phyloP scores from a whole-genome alignment of 2,888 invertebrate species.

The Cephus rjabovi region DNA sequence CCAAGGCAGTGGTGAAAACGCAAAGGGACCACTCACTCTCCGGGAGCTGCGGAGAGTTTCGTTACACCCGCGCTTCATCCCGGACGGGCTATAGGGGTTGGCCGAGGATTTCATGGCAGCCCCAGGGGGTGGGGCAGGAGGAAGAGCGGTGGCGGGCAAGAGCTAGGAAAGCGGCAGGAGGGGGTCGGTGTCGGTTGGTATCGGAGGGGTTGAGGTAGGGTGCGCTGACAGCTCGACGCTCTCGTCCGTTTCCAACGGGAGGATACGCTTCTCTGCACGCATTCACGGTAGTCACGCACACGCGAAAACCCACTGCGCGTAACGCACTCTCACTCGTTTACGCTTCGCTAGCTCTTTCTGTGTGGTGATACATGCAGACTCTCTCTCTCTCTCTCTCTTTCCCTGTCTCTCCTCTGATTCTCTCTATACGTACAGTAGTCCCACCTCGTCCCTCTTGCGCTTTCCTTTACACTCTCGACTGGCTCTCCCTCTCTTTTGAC shows the following conservation, averaged over 20 bases:
- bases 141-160: conserved; percentile 8
- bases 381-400: conserved; percentile 1
- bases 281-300: conserved; percentile 45
- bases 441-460: not conserved
- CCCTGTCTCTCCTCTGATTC: not conserved
- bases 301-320: conserved; percentile 11
- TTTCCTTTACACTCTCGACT: not conserved
- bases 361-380: conserved; percentile 19
- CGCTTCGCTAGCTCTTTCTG: conserved; percentile 25
- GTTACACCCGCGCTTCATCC: conserved; percentile 16
- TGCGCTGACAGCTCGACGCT: conserved; percentile 66
- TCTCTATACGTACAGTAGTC: not conserved
- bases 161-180: conserved; percentile 23
- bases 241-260: conserved; percentile 61
- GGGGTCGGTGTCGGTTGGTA: conserved; percentile 45
- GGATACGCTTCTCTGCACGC: conserved; percentile 66
- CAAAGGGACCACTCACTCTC: conserved; percentile 41
- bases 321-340: conserved; percentile 31
- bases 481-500: conserved; percentile 20
- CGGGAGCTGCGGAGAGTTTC: conserved; percentile 26
- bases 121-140: conserved; percentile 4
- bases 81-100: conserved; percentile 12
- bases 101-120: not conserved
- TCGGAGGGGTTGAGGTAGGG: conserved; percentile 43
- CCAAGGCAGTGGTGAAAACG: conserved; percentile 44